A percentile compares a stretch with the other conserved stretches of the same genome.
Conservation (phyloP, 2,888 invertebrate genomes). For the Dasypolia templi region DNA sequence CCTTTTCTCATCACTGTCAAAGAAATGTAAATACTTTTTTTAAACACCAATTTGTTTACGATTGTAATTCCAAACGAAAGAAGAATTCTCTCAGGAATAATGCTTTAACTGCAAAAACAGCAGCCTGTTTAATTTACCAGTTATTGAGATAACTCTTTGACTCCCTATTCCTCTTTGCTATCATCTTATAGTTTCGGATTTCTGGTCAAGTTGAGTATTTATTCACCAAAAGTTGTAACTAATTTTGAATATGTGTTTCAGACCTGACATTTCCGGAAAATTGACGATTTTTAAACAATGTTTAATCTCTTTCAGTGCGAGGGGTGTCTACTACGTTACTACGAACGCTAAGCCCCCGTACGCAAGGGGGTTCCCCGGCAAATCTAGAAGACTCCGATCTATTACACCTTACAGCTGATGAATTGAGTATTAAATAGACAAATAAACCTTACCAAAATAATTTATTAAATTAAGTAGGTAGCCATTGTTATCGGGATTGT, state of each 20-base stretch:
- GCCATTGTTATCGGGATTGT: constrained; percentile 44
- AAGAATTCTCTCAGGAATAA: background rate
- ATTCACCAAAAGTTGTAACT: background rate
- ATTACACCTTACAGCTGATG: constrained; percentile 82
- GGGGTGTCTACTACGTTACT: constrained; percentile 96
- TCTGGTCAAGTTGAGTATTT: background rate
- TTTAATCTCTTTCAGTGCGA: constrained; percentile 90
- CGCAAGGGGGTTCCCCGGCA: constrained; percentile 95
- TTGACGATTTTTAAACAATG: background rate
- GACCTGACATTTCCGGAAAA: background rate
- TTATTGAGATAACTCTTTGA: background rate
- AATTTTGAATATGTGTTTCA: background rate
- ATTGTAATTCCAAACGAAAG: background rate
- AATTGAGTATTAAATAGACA: constrained; percentile 5
- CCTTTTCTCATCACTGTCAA: background rate
- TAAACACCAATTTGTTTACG: no score
- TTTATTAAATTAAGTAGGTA: constrained; percentile 38
- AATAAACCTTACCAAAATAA: constrained; percentile 60
- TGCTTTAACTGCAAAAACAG: background rate
- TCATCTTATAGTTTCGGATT: background rate
- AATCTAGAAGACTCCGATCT: constrained; percentile 85
- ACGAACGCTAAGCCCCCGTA: constrained; percentile 96
- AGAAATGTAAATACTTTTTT: background rate
- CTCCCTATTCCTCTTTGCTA: background rate
- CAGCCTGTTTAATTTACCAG: background rate